Conservation (phyloP, 2,888 invertebrate genomes). For the Athalia rosae region DNA sequence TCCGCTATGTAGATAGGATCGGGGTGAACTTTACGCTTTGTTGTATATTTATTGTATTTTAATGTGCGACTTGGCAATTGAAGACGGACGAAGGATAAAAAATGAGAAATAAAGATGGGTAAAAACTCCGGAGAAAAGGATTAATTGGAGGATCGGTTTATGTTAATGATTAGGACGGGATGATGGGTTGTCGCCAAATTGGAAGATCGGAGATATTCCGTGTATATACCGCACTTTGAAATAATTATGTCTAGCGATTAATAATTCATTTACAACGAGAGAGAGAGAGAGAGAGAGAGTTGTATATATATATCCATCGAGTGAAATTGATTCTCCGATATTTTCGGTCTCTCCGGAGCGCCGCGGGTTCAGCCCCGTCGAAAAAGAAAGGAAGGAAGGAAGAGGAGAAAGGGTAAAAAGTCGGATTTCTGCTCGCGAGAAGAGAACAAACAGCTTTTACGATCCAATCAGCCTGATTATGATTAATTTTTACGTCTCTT, state of each 20-base stretch:
- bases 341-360: not conserved
- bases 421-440: not conserved
- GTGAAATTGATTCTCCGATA: not conserved
- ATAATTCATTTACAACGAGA: constrained; percentile 24
- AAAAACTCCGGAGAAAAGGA: not conserved
- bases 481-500: constrained; percentile 59
- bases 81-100: not conserved
- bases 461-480: constrained; percentile 52
- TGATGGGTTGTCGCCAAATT: constrained; percentile 12
- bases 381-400: not conserved
- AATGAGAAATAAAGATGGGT: not conserved
- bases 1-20: not conserved
- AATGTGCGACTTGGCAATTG: not conserved
- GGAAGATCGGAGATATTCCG: not conserved
- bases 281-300: not conserved
- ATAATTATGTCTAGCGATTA: constrained; percentile 26
- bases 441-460: constrained; percentile 27
- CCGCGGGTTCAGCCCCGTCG: not conserved
- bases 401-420: not conserved
- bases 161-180: not conserved
- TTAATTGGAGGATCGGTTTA: constrained; percentile 31
- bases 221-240: not conserved
- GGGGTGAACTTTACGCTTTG: not conserved
- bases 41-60: not conserved
- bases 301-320: not conserved